Percentiles rank a stretch among this genome's conserved stretches.
Conservation (phyloP, 2,888 invertebrate species). For the Ophion ventricosus region DNA sequence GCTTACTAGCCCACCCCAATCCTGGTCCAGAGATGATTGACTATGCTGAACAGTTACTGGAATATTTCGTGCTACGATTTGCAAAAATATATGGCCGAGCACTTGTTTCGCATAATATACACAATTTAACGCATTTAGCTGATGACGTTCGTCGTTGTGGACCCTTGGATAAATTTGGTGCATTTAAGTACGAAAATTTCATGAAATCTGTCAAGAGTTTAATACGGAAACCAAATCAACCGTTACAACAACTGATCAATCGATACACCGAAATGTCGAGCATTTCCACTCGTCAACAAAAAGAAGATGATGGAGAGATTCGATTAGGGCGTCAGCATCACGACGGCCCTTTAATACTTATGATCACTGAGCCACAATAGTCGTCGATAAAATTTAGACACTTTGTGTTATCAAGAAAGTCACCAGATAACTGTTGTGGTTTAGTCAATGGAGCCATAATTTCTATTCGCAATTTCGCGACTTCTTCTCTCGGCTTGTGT, state of each 20-base stretch:
- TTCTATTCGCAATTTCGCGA: constrained; percentile 39
- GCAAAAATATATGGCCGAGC: constrained; percentile 54
- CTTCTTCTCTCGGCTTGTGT: constrained; percentile 35
- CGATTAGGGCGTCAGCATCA: constrained; percentile 29
- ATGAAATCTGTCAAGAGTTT: constrained; percentile 23
- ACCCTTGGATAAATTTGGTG: constrained; percentile 24
- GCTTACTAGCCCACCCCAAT: constrained; percentile 27
- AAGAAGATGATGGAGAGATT: constrained; percentile 23
- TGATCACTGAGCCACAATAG: constrained; percentile 32
- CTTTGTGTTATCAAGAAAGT: constrained; percentile 31
- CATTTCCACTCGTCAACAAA: constrained; percentile 31
- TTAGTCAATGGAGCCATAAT: constrained; percentile 37
- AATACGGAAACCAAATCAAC: constrained; percentile 28
- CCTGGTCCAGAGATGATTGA: constrained; percentile 22
- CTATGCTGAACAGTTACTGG: constrained; percentile 31
- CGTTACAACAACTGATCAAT: constrained; percentile 22
- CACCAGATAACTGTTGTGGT: constrained; percentile 34
- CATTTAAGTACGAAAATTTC: constrained; percentile 31
- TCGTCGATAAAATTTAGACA: constrained; percentile 27
- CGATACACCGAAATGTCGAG: constrained; percentile 33
- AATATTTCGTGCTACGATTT: constrained; percentile 53
- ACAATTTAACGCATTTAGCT: constrained; percentile 39
- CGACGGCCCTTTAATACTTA: constrained; percentile 24
- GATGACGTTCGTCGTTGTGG: constrained; percentile 29
- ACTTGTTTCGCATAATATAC: constrained; percentile 61